Evolutionary conservation across 1,140 invertebrate genomes (phyloP), one percentile per base, ranked within the genome.

Genomic region (Nephila pilipes): DNA sequence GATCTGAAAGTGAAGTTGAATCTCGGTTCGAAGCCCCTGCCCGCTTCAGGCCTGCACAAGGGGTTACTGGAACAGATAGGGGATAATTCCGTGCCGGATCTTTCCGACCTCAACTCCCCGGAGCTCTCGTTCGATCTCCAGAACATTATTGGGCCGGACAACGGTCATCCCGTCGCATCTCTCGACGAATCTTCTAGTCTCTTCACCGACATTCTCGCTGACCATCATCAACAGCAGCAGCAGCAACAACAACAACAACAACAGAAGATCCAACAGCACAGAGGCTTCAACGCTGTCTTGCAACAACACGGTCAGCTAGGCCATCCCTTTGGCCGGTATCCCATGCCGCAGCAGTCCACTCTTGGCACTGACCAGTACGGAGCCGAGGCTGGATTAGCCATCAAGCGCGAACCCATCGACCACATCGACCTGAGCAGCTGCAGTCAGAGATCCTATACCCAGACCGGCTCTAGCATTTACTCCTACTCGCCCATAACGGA

Each of bases 101-200:
- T 93, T n/a, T 93, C 94, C n/a, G 94, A 94, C 90, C 93, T 94
- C 46, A 94, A 90, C 55, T 79, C 93, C 18, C 94, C 94, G 55
- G 94, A 94, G 65, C 92, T 94, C 36, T 94, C 94, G 14, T 94
- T 94, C 65, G 94, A 94, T 58, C 90, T 94, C n/a, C 94, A 94
- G 75, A 93, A 94, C 69, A 94, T 94, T 32, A 94, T 94, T n/a
- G 87, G 83, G 36, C 87, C 81, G 81, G 91, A 94, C 80, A 91
- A 54, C 92, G 89, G 60, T 60, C 80, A 87, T 29, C 85, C 89
- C 12, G 93, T 25, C 12, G 65, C 29, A 18, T 57, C 65, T 22
- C 80, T 93, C 8, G 93, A 93, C 80, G 93, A 93, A 12, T 93
- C 93, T 1, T 85, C 79, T 36, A 89, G 63, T 32, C 63, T 90